phyloP scores from a whole-genome alignment of 2,888 invertebrate genomes.

The Macrosoma leucophasiata region DNA sequence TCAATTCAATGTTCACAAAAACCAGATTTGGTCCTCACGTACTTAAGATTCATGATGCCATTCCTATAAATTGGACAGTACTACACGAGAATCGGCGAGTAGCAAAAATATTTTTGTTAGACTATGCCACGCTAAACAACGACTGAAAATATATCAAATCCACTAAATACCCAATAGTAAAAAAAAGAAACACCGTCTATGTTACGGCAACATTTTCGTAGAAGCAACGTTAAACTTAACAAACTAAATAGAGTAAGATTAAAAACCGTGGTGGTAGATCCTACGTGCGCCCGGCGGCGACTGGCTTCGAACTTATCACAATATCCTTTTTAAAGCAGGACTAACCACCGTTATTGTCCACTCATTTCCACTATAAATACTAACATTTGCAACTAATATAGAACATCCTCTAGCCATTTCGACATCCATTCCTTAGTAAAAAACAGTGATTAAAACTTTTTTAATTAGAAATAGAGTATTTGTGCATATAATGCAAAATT shows the following conservation, averaged over 20 bases:
- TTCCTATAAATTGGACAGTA: slow-evolving; percentile 68
- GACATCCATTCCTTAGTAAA: slow-evolving; percentile 45
- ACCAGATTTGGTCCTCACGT: slow-evolving; percentile 62
- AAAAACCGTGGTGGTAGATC: slow-evolving; percentile 47
- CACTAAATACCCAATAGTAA: slow-evolving; percentile 67
- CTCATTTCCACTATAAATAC: slow-evolving; percentile 58
- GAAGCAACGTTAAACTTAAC: slow-evolving; percentile 64
- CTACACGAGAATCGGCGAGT: slow-evolving; percentile 54
- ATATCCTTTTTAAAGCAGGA: slow-evolving; percentile 39
- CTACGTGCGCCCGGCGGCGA: slow-evolving; percentile 30
- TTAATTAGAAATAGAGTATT: slow-evolving; percentile 60
- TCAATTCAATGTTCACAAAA: too few relatives aligned
- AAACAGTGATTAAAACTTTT: slow-evolving; percentile 52
- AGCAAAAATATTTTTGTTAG: slow-evolving; percentile 70
- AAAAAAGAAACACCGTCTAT: too few relatives aligned
- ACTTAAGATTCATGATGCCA: slow-evolving; percentile 65
- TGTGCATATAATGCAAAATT: slow-evolving; percentile 51
- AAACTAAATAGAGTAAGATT: slow-evolving; percentile 54
- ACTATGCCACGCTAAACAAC: slow-evolving; percentile 66
- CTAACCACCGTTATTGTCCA: slow-evolving; percentile 68
- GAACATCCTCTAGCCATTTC: slow-evolving; percentile 41
- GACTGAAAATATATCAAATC: slow-evolving; percentile 67
- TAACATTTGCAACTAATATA: slow-evolving; percentile 62
- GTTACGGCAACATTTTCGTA: slow-evolving; percentile 53
- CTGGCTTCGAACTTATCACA: slow-evolving; percentile 53